A percentile compares a stretch with the other conserved stretches of the same genome.
phyloP scores from a whole-genome alignment of 2,888 invertebrate genomes.

The Melanostoma scalare region DNA sequence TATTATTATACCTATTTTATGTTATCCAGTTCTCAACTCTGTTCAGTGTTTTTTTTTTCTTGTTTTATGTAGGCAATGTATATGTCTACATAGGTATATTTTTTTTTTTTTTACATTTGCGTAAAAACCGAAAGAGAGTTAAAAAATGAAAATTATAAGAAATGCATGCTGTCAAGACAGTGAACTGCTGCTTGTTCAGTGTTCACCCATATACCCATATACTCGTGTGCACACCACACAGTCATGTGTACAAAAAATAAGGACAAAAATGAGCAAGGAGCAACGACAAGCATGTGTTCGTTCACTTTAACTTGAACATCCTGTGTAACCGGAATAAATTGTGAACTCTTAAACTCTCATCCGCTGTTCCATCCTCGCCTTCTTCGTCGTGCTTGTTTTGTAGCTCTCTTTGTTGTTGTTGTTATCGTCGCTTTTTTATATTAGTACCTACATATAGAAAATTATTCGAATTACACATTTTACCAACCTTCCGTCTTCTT shows the following conservation, averaged over 20 bases:
- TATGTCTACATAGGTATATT: constrained; percentile 6
- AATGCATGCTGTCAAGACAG: constrained; percentile 27
- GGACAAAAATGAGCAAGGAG: constrained; percentile 30
- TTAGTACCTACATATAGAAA: constrained; percentile 33
- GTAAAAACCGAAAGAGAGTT: no score
- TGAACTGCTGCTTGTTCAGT: constrained; percentile 6
- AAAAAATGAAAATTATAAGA: constrained; percentile 4
- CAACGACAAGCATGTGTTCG: constrained; percentile 67
- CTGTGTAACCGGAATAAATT: constrained; percentile 73
- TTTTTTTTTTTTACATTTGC: background rate
- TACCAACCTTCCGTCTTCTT: constrained; percentile 25
- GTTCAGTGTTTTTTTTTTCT: no score
- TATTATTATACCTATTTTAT: no score
- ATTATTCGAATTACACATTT: constrained; percentile 67
- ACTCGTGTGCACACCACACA: background rate
- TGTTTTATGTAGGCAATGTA: background rate
- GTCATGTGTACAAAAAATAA: constrained; percentile 8
- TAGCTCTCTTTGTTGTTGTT: background rate
- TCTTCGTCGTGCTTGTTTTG: background rate
- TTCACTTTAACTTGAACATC: constrained; percentile 71
- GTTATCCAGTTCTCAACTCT: no score
- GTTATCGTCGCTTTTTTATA: constrained; percentile 15
- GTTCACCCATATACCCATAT: constrained; percentile 16
- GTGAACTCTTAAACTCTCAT: constrained; percentile 71
- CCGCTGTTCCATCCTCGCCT: constrained; percentile 30